Evolutionary conservation across 1,140 invertebrate species (phyloP).

Genomic region (Diabrotica undecimpunctata): DNA sequence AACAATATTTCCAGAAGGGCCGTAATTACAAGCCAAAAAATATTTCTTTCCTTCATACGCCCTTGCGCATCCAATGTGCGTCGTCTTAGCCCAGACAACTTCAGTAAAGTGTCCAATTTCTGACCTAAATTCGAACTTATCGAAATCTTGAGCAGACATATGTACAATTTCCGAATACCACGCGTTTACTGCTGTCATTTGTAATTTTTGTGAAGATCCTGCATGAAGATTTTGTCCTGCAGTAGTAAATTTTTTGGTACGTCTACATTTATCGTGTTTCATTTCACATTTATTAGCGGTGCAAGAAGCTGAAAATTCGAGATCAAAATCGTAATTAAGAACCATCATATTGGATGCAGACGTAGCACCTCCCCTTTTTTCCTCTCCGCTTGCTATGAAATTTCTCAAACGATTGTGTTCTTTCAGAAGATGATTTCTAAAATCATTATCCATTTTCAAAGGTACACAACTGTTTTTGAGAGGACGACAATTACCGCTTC

Average conservation of each 20-base stretch:
- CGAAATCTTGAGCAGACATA: too few relatives aligned
- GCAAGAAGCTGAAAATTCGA: conserved; percentile 17
- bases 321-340: conserved; percentile 14
- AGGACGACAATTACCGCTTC: neutral
- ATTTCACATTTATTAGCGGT: conserved; percentile 9
- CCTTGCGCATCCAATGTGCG: conserved; percentile 22
- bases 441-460: neutral
- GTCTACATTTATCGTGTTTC: conserved; percentile 17
- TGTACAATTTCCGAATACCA: conserved; percentile 22
- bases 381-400: neutral
- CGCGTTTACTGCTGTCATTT: neutral
- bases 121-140: too few relatives aligned
- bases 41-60: too few relatives aligned
- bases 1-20: conserved; percentile 19
- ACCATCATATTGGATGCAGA: conserved; percentile 19
- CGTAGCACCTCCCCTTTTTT: neutral
- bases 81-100: conserved; percentile 25
- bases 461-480: neutral
- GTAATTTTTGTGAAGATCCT: neutral
- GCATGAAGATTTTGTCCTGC: conserved; percentile 22
- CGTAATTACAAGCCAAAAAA: conserved; percentile 25
- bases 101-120: too few relatives aligned
- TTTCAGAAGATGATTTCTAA: neutral
- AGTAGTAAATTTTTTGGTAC: neutral
- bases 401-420: conserved; percentile 5